Evolutionary conservation across 2,113 vertebrate species (phyloP), one percentile per base, ranked within the genome.

Genomic region (Rhabdomys dilectus): DNA sequence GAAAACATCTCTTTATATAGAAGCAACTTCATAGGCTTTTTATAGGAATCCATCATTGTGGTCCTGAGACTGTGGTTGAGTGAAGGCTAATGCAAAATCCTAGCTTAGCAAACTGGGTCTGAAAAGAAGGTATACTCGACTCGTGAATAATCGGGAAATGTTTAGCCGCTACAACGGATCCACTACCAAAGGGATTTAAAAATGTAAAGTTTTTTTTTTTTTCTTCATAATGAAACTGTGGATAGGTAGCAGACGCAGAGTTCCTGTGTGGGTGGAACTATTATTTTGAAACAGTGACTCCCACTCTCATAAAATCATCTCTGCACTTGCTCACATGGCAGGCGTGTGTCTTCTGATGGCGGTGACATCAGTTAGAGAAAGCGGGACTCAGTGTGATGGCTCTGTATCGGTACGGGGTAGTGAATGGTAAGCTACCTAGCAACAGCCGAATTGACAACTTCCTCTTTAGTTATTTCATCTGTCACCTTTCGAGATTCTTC

Each of bases 101-200:
- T 88, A 48, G 39, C 89, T 87, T 89, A 90, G 86, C 96, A 86
- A 77, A 91, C 81, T 64, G 56, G 93, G 15, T 90, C 73, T 96
- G 95, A 85, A 94, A 96, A 94, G 92, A 93, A 95, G 53, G 26
- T 21, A 34, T 21, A 26, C 7, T 80, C 29, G 78, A 26, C 7
- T 80, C 29, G 78, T 93, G 80, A 92, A 92, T 93, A 94, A 92
- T 95, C 64, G 94, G 90, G 29, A 64, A 60, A 72, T 48, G 64
- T n/a, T 95, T 87, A 94, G 48, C 75, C 21, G 31, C 39, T 56
- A 60, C 91, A 93, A 58, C 89, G 60, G 64, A 80, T 82, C 36
- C 1, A 31, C n/a, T 36, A 51, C 70, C 70, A 91, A 93, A 95
- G 31, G 78, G 64, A 77, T 97, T 96, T 78, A 96, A 89, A 29